Evolutionary conservation across 2,888 invertebrate genomes (phyloP).

Genomic region (Tanytarsus gracilentus): DNA sequence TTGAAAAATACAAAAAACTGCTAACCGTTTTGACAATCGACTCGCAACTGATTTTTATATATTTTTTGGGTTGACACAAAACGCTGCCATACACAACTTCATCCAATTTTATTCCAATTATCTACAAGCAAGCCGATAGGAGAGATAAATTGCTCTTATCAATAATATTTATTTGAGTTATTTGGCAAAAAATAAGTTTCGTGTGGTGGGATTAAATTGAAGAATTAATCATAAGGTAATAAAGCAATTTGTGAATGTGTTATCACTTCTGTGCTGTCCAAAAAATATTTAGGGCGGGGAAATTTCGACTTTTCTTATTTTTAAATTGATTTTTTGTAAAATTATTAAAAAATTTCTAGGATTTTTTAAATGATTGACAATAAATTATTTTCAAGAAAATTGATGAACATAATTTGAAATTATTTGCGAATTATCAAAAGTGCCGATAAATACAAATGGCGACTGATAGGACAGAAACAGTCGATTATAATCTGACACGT

Average conservation of each 20-base stretch:
- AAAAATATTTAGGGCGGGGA: neutral
- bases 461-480: too few species aligned
- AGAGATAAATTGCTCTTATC: slow-evolving; percentile 26
- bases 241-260: slow-evolving; percentile 8
- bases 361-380: too few species aligned
- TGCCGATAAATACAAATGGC: too few species aligned
- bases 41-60: slow-evolving; percentile 12
- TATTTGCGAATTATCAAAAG: too few species aligned
- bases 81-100: slow-evolving; percentile 15
- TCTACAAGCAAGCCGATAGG: too few species aligned
- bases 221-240: neutral
- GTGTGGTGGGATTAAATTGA: too few species aligned
- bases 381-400: too few species aligned
- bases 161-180: slow-evolving; percentile 13
- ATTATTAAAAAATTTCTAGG: too few species aligned
- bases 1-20: neutral
- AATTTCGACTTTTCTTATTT: too few species aligned
- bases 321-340: too few species aligned
- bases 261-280: neutral
- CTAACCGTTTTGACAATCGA: slow-evolving; percentile 23
- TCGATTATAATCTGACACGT: slow-evolving; percentile 14
- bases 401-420: too few species aligned
- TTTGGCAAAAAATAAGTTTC: slow-evolving; percentile 22
- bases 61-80: neutral
- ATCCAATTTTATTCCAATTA: slow-evolving; percentile 27